Conservation (phyloP, 2,797 vertebrate species). For the Protonibea diacanthus region DNA sequence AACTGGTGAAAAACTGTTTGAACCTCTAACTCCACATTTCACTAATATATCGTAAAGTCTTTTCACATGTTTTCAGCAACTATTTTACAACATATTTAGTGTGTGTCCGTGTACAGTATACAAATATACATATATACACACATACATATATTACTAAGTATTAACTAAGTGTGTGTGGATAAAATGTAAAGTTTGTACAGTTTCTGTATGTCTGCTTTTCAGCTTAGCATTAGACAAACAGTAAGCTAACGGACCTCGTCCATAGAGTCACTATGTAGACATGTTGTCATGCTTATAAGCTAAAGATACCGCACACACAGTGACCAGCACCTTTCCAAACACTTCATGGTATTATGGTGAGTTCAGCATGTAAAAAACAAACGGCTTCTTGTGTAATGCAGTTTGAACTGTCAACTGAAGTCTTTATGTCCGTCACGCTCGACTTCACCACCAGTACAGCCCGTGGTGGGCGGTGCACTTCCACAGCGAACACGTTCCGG, state of each 20-base stretch:
- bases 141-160: too few species aligned
- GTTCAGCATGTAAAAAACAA: neutral
- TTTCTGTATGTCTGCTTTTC: neutral
- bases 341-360: neutral
- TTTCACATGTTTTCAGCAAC: too few species aligned
- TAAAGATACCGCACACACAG: fast-evolving
- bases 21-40: too few species aligned
- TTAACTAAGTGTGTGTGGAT: neutral
- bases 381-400: fast-evolving
- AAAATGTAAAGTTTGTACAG: neutral
- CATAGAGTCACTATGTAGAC: neutral
- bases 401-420: too few species aligned
- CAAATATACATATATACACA: too few species aligned
- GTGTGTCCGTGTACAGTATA: too few species aligned
- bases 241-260: neutral
- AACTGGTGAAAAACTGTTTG: too few species aligned
- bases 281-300: too few species aligned
- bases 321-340: fast-evolving
- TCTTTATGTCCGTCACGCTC: neutral
- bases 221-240: neutral
- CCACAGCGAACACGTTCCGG: neutral
- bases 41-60: too few species aligned
- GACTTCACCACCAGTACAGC: neutral
- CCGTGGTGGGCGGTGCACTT: slow-evolving; percentile 5
- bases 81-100: too few species aligned